Base-by-base conservation (phyloP, 2,113 vertebrate genomes). In the Brevimyrus niger region DNA sequence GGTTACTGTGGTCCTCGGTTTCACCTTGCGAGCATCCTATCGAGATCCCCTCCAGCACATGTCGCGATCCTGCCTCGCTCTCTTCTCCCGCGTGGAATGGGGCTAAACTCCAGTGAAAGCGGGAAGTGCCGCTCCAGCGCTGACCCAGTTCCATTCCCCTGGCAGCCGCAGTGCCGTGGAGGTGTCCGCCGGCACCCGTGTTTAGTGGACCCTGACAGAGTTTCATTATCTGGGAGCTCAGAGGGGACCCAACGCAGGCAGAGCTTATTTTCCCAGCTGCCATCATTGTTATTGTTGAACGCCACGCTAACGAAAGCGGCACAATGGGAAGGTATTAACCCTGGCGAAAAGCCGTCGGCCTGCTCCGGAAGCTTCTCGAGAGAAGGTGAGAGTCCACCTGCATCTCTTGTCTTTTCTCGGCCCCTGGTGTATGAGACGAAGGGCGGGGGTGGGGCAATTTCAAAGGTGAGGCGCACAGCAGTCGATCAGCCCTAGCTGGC, bases 181-280 rank as follows among this genome's bases (percentile, higher is more conserved):
- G 44, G 58, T 87, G 50, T 90, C 85, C 65, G 65, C 89, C 73
- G 61, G 61, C 73, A 46, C 87, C 89, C 65, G 89, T 87, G 85
- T 53, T 87, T 90, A 90, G 89, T 90, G 89, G 89, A 90, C 89
- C 89, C 89, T 90, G 89, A 90, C 89, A 90, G 89, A 38, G 58
- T 90, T 90, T 90, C 85, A 90, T 90, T 90, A 90, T 90, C 89
- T 87, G 47, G 61, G 85, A 87, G 84, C 61, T 90, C 89, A 44
- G 73, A 90, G 69, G 85, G 89, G 47, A 87, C 76, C 47, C 7
- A 48, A 65, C 31, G n/a, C 65, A 58, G 47, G 61, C 89, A 80
- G 87, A 87, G 48, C 85, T 58, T 90, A 90, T 87, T 90, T 90
- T 90, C 61, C 86, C 61, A 58, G 61, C 48, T 87, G 89, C 89